Evolutionary conservation across 92 coral and sea anemone species (phyloP).

Genomic region (Isaurus tuberculatus): DNA sequence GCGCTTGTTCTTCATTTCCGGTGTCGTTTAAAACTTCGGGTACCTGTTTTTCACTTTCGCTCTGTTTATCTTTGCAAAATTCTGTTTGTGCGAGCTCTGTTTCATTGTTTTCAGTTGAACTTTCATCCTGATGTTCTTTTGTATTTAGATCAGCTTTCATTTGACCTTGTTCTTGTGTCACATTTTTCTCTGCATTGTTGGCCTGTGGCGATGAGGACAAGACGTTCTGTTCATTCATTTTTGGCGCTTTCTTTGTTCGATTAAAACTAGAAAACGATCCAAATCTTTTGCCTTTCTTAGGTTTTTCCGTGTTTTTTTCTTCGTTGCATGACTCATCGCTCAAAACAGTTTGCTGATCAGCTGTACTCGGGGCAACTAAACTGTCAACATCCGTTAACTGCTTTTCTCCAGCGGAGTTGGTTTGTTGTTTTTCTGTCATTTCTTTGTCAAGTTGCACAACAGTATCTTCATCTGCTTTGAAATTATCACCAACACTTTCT

Average conservation of each 20-base stretch:
- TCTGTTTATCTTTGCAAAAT: slow-evolving; percentile 17
- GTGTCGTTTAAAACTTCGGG: slow-evolving; percentile 28
- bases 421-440: slow-evolving; percentile 26
- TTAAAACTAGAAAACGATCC: slow-evolving; percentile 30
- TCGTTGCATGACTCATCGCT: not conserved
- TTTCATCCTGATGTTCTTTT: not conserved
- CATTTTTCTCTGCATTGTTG: not conserved
- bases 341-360: not conserved
- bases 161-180: not conserved
- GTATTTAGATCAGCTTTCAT: not conserved
- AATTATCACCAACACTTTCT: not conserved
- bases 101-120: not conserved
- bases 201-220: not conserved
- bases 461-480: not conserved
- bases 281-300: slow-evolving; percentile 41
- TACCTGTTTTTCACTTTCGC: slow-evolving; percentile 37
- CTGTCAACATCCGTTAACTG: not conserved
- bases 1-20: slow-evolving; percentile 34
- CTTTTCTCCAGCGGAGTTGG: not conserved
- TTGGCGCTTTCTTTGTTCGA: slow-evolving; percentile 28
- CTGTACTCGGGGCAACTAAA: not conserved
- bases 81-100: slow-evolving; percentile 12
- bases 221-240: not conserved
- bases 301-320: slow-evolving; percentile 24
- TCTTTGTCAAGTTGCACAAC: slow-evolving; percentile 11